Evolutionary conservation across 1,140 invertebrate genomes (phyloP).

Genomic region (Drosophila virilis): DNA sequence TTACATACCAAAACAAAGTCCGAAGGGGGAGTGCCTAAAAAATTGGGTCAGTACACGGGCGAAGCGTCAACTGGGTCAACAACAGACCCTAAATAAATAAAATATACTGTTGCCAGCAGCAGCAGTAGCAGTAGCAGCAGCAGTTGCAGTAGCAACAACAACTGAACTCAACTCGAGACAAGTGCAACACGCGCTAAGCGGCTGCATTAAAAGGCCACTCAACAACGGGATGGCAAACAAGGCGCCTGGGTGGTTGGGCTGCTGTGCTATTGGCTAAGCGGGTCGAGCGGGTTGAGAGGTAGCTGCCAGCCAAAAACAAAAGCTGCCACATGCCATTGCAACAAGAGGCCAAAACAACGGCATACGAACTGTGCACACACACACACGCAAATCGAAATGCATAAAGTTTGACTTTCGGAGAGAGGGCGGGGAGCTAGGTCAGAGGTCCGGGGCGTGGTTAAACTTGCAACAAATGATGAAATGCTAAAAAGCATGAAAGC

Average conservation of each 20-base stretch:
- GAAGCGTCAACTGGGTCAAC: conserved; percentile 66
- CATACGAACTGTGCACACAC: conserved; percentile 2
- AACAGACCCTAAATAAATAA: conserved; percentile 69
- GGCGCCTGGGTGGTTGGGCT: conserved; percentile 10
- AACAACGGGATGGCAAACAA: conserved; percentile 32
- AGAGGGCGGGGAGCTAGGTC: background rate
- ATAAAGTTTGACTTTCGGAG: conserved; percentile 31
- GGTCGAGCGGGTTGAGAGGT: background rate
- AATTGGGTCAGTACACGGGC: conserved; percentile 62
- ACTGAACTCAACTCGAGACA: conserved; percentile 52
- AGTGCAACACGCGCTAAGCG: conserved; percentile 73
- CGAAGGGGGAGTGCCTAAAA: background rate
- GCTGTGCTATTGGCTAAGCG: background rate
- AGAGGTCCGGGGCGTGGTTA: conserved; percentile 23
- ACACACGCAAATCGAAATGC: conserved; percentile 34
- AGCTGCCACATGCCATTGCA: conserved; percentile 39
- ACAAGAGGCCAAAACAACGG: conserved; percentile 28
- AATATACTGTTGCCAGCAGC: conserved; percentile 65
- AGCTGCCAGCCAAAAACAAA: conserved; percentile 30
- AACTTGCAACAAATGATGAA: conserved; percentile 75
- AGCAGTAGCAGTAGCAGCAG: conserved; percentile 41
- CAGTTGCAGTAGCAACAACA: conserved; percentile 43
- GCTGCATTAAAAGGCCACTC: conserved; percentile 74
- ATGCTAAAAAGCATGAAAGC: conserved; percentile 72
- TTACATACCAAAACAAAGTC: background rate